These are phyloP conservation scores for Rotaria magnacalcarata DNA, from an alignment of 2,888 invertebrate genomes.

Conservation along the genomic window DNA sequence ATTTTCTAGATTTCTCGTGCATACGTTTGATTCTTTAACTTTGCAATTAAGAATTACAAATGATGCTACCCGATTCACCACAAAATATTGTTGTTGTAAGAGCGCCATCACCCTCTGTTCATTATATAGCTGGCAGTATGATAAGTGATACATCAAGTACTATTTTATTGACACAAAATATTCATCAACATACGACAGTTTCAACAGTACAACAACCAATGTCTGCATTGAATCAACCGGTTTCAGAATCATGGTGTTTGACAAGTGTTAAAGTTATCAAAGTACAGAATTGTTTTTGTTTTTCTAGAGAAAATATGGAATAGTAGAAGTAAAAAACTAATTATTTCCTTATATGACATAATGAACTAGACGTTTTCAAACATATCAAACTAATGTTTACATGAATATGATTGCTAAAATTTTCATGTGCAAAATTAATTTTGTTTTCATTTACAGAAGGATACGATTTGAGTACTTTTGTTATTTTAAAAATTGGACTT, in stretches of 20 bases:
- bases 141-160: not conserved
- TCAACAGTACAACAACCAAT: conserved; percentile 27
- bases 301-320: no score
- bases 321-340: no score
- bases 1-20: not conserved
- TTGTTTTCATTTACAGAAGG: no score
- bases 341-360: no score
- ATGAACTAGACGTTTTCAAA: no score
- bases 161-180: not conserved
- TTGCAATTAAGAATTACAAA: not conserved
- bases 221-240: not conserved
- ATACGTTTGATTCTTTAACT: not conserved
- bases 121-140: not conserved
- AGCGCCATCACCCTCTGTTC: conserved; percentile 28
- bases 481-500: no score
- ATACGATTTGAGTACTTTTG: no score
- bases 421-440: no score
- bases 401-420: no score
- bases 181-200: not conserved
- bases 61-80: conserved; percentile 34
- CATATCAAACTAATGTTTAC: no score
- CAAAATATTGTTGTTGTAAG: conserved; percentile 30
- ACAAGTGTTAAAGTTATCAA: conserved; percentile 15
- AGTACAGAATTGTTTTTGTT: not conserved
- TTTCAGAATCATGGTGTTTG: conserved; percentile 31